These are phyloP conservation scores for Agelas oroides DNA, from an alignment of 37 sponge, comb jelly and placozoan genomes.

Conservation along the genomic window DNA sequence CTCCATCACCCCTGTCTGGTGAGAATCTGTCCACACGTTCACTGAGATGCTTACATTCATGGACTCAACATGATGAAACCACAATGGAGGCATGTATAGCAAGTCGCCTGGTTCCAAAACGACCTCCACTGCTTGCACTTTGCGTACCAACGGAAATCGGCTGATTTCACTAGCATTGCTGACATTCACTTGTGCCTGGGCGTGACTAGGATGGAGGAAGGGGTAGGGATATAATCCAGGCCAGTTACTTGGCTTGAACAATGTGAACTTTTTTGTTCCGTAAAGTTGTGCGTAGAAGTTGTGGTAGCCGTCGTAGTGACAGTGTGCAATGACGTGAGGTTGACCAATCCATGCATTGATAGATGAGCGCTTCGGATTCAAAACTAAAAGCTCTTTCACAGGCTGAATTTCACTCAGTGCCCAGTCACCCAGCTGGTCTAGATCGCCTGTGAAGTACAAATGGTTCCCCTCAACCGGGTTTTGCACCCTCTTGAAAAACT, in stretches of 20 bases:
- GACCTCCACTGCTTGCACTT: slow-evolving; percentile 61
- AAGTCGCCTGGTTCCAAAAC: slow-evolving; percentile 85
- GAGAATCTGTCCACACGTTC: slow-evolving; percentile 90
- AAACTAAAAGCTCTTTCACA: slow-evolving; percentile 68
- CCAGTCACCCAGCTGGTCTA: slow-evolving; percentile 86
- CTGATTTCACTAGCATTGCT: slow-evolving; percentile 32
- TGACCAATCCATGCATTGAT: slow-evolving; percentile 93
- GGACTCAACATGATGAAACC: slow-evolving; percentile 91
- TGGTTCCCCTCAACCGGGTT: slow-evolving; percentile 35
- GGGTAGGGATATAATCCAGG: slow-evolving; percentile 87
- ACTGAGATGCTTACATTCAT: slow-evolving; percentile 84
- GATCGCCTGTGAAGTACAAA: slow-evolving; percentile 84
- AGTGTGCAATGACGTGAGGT: slow-evolving; percentile 90
- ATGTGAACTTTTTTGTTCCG: slow-evolving; percentile 83
- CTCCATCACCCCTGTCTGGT: slow-evolving; percentile 54
- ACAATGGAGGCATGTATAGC: slow-evolving; percentile 89
- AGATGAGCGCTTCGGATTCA: slow-evolving; percentile 78
- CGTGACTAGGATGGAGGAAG: slow-evolving; percentile 92
- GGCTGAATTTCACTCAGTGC: slow-evolving; percentile 79
- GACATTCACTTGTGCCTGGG: slow-evolving; percentile 89
- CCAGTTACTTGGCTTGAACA: slow-evolving; percentile 79
- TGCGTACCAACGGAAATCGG: slow-evolving; percentile 37
- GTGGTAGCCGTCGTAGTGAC: slow-evolving; percentile 96
- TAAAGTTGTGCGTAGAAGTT: slow-evolving; percentile 91
- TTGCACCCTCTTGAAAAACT: slow-evolving; percentile 70